Evolutionary conservation across 92 coral and sea anemone genomes (phyloP), one percentile per base, ranked within the genome.

Genomic region (Zoanthus sansibaricus): DNA sequence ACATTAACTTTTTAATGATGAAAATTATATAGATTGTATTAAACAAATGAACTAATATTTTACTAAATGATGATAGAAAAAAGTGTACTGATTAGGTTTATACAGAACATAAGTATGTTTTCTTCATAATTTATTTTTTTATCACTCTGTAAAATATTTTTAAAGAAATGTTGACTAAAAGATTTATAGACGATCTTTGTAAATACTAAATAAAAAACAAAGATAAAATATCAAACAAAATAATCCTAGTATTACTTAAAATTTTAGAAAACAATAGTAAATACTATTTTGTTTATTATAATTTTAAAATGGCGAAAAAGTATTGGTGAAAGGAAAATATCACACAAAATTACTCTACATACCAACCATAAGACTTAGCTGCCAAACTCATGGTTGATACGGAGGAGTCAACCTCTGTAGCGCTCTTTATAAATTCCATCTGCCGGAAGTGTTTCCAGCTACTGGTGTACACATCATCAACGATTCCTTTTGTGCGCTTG

Each of bases 371-470:
- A 44, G 47, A 32, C 9, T 37, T 32, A 75, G 66, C 31, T 31
- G 62, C 25, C 17, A 75, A 8, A 45, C 45, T 11, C 89, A 84
- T 62, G 69, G 89, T 84, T 48, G 84, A 76, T 56, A 45, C 72
- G 9, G 86, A 76, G 75, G 72, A 32, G 79, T 89, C 89, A 31
- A 84, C 56, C 44, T 84, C 86, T 33, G 86, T 20, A 33, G 80
- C 76, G 71, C 67, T 83, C 86, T 42, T 77, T 55, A 71, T 37
- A 32, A 89, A 89, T 51, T 48, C 45, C 48, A 88, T 67, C 66
- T 31, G 17, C 18, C 77, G 62, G 78, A 18, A 83, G 91, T 82
- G 78, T 76, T 83, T 89, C 91, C 91, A 89, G 69, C 69, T 76
- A 47, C 84, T 62, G 33, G n/a, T 62, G 85, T 86, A 86, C 30